phyloP scores from a whole-genome alignment of 1,140 invertebrate species.

The Reticulitermes speratus region DNA sequence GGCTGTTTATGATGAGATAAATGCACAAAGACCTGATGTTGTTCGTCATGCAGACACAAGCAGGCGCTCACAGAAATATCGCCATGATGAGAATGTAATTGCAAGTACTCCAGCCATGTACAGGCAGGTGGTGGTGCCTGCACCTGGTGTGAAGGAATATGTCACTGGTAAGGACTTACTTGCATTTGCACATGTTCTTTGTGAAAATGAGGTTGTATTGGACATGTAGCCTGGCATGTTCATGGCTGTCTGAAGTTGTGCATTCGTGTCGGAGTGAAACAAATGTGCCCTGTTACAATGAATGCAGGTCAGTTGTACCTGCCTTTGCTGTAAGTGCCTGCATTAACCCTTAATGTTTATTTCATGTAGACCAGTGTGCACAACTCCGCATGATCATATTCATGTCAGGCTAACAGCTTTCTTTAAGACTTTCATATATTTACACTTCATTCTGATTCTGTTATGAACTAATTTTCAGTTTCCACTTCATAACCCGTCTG shows the following conservation, averaged over 20 bases:
- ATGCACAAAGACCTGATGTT: conserved; percentile 67
- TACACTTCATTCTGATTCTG: too few relatives aligned
- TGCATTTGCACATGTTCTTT: conserved; percentile 7
- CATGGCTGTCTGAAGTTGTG: background rate
- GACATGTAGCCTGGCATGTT: background rate
- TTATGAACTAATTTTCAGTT: too few relatives aligned
- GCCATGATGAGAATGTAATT: conserved; percentile 85
- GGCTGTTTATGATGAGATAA: conserved; percentile 72
- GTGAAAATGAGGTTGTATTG: conserved; percentile 9
- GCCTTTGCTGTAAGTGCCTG: too few relatives aligned
- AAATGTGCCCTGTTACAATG: too few relatives aligned
- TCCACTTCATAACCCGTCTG: too few relatives aligned
- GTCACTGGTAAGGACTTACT: conserved; percentile 57
- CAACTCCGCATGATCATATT: too few relatives aligned
- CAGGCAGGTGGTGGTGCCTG: conserved; percentile 71
- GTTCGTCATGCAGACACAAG: conserved; percentile 50
- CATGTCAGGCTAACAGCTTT: too few relatives aligned
- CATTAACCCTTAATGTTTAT: too few relatives aligned
- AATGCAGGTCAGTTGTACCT: too few relatives aligned
- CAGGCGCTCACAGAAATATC: conserved; percentile 51
- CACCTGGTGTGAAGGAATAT: conserved; percentile 63
- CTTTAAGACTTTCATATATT: too few relatives aligned
- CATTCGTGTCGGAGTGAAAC: background rate
- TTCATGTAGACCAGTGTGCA: too few relatives aligned
- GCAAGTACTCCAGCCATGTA: conserved; percentile 62